Evolutionary conservation across 2,888 invertebrate genomes (phyloP).

Genomic region (Azorinus chamasolen): DNA sequence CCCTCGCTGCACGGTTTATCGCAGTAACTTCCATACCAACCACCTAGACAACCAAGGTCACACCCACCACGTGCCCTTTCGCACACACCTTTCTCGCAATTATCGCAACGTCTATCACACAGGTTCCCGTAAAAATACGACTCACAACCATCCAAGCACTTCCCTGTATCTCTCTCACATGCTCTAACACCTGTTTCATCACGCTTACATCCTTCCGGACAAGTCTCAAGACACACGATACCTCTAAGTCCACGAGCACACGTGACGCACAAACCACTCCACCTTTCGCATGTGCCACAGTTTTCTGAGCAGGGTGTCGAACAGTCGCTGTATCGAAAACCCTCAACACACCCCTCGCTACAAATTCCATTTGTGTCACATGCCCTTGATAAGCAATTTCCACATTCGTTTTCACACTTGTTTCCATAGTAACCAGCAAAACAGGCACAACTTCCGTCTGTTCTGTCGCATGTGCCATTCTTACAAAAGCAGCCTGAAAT

Average conservation of each 20-base stretch:
- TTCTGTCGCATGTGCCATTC: slow-evolving; percentile 15
- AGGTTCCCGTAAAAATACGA: background rate
- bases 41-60: slow-evolving; percentile 1
- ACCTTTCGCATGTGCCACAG: slow-evolving; percentile 18
- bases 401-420: slow-evolving; percentile 22
- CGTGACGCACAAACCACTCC: slow-evolving; percentile 14
- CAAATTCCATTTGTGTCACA: slow-evolving; percentile 35
- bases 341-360: slow-evolving; percentile 22
- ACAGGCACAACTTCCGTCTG: slow-evolving; percentile 15
- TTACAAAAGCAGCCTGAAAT: slow-evolving; percentile 38
- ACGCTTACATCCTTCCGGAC: slow-evolving; percentile 4
- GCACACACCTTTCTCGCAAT: slow-evolving; percentile 3
- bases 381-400: slow-evolving; percentile 23
- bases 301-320: slow-evolving; percentile 1
- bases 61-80: background rate
- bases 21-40: background rate
- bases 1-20: no score
- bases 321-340: slow-evolving; percentile 10
- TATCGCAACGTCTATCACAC: background rate
- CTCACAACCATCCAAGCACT: background rate
- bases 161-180: slow-evolving; percentile 5
- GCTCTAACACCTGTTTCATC: background rate
- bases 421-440: slow-evolving; percentile 14
- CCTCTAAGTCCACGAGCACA: slow-evolving; percentile 21
- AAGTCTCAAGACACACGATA: background rate